Evolutionary conservation across 2,888 invertebrate genomes (phyloP).

Genomic region (Eupithecia vulgata): DNA sequence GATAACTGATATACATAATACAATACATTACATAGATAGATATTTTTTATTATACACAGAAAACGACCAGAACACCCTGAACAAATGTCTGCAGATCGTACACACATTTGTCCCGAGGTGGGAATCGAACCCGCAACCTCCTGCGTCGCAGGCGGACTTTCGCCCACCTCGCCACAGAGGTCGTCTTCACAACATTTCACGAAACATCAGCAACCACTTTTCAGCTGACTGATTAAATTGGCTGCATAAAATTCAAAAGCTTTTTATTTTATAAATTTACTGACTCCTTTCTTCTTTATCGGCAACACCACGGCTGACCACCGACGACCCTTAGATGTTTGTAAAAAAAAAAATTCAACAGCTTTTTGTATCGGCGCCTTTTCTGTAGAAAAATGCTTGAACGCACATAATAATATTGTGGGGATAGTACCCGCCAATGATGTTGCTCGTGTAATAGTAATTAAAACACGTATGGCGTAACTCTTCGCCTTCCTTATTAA

Average conservation of each 20-base stretch:
- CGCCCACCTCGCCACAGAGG: too few relatives aligned
- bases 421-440: slow-evolving; percentile 46
- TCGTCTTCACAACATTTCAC: too few relatives aligned
- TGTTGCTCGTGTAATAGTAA: slow-evolving; percentile 55
- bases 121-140: too few relatives aligned
- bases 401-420: slow-evolving; percentile 17
- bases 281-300: not conserved
- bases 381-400: not conserved
- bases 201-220: not conserved
- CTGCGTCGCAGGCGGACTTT: too few relatives aligned
- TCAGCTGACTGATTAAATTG: not conserved
- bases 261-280: not conserved
- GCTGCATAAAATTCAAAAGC: not conserved
- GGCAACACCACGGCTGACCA: not conserved
- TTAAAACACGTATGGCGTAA: slow-evolving; percentile 49
- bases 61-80: too few relatives aligned
- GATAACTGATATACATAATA: too few relatives aligned
- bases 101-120: too few relatives aligned
- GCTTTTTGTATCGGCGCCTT: not conserved
- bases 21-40: too few relatives aligned
- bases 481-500: slow-evolving; percentile 25
- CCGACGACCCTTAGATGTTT: not conserved
- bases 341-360: not conserved
- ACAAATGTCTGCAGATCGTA: too few relatives aligned
- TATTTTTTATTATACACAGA: too few relatives aligned